Evolutionary conservation across 2,797 vertebrate genomes (phyloP).

Genomic region (Bryconaethiops microstoma): DNA sequence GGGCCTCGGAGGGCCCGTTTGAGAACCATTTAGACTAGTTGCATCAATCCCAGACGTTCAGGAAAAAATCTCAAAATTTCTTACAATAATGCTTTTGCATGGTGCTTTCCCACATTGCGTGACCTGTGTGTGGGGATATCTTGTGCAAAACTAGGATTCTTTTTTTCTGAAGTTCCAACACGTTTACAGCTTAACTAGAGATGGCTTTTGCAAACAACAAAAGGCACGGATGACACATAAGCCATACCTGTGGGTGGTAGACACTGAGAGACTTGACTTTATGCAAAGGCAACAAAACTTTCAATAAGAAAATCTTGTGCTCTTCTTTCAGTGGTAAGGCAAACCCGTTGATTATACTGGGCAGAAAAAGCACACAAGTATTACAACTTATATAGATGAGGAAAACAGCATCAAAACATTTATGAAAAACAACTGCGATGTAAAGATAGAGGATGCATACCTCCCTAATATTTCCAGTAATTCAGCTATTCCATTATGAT

Average conservation of each 20-base stretch:
- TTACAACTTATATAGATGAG: no score
- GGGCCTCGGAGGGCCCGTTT: no score
- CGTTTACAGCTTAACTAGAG: neutral
- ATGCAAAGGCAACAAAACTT: constrained; percentile 97
- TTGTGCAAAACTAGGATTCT: neutral
- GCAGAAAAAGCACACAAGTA: no score
- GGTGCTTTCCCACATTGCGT: neutral
- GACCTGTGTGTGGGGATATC: neutral
- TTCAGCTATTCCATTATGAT: constrained; percentile 98
- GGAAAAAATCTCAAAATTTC: neutral
- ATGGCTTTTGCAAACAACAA: neutral
- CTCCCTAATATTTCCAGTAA: constrained; percentile 98
- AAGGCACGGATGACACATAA: neutral
- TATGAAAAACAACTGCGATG: neutral
- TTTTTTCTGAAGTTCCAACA: neutral
- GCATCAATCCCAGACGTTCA: neutral
- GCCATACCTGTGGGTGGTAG: constrained; percentile 93
- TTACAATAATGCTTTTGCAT: neutral
- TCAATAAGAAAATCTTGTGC: constrained; percentile 99
- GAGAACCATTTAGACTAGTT: neutral
- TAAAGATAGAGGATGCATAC: constrained; percentile 63
- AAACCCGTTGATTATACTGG: constrained; percentile 98
- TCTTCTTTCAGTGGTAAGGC: constrained; percentile 99
- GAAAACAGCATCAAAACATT: constrained; percentile 7
- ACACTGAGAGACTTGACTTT: constrained; percentile 99